Base-by-base conservation (phyloP, 2,888 invertebrate species). In the Drosophila histrio region DNA sequence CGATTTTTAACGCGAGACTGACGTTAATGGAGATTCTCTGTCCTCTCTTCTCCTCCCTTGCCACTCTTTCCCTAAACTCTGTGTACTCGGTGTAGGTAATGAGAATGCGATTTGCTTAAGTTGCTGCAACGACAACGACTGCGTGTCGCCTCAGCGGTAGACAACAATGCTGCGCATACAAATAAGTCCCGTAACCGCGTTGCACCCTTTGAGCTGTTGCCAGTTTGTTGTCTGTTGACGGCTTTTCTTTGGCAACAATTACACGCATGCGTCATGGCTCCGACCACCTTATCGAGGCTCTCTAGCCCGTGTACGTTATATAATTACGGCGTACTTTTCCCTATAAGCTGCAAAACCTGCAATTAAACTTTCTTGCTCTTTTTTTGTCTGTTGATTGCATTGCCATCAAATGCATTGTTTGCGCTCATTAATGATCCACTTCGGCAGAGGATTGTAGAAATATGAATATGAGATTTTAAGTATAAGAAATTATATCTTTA, bases 1-100 rank as follows among this genome's bases (percentile, higher is more conserved):
- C 89, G 91, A 91, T 91, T 91, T 90, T 91, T 91, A 91, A 91
- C 89, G 90, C 90, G 89, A 83, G 85, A 72, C 91, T 91, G 91
- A 91, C 91, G 87, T 89, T 91, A 91, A 91, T 91, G 90, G 85
- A 87, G 77, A 79, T 67, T 43, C 32, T 22, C 32, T 28, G 22
- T 28, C 34, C 49, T 36, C 70, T n/a, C 43, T 15, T 2, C n/a
- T 13, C n/a, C 34, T 2, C 46, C 3, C 34, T 30, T 7, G 2
- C 17, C 21, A 15, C 17, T 9, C 21, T 9, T 21, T 9, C 5
- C 3, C 34, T 13, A 2, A 15, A 15, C 34, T 2, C 9, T 30
- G 22, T 17, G n/a, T 11, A 13, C n/a, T 19, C 17, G 11, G 38
- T 41, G 79, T 79, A 79, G 77, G 86, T 90, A 91, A 91, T 90